Conservation (phyloP, 2,113 vertebrate genomes). For the Burhinus oedicnemus region DNA sequence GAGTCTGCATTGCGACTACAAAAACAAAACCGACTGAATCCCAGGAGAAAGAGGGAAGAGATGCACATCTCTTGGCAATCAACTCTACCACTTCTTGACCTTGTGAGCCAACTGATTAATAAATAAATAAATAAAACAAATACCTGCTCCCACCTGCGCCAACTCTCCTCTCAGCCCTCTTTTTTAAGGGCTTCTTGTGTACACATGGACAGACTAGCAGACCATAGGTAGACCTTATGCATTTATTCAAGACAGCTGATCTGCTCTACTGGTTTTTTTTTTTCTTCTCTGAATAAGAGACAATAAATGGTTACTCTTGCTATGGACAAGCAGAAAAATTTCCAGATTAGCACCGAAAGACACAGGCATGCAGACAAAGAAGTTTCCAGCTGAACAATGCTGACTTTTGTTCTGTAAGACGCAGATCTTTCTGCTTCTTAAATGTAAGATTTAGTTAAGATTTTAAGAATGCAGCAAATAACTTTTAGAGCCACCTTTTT, state of each 20-base stretch:
- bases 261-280: background rate
- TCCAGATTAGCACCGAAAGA: background rate
- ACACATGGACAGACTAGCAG: background rate
- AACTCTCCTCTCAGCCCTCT: background rate
- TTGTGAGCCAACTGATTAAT: background rate
- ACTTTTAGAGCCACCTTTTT: background rate
- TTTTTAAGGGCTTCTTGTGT: background rate
- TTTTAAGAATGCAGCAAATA: background rate
- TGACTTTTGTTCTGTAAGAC: background rate
- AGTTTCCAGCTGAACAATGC: background rate
- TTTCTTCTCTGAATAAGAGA: background rate
- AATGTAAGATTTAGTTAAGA: background rate
- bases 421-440: background rate
- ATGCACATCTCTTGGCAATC: background rate
- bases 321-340: background rate
- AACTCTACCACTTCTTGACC: background rate
- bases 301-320: background rate
- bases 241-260: background rate
- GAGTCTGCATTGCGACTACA: background rate
- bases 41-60: background rate
- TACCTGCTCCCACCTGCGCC: fast-evolving
- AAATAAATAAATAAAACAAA: background rate
- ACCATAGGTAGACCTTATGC: background rate
- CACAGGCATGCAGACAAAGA: background rate
- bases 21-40: background rate